These are phyloP conservation scores for Larimichthys crocea DNA, from an alignment of 2,113 vertebrate genomes.

Conservation along the genomic window DNA sequence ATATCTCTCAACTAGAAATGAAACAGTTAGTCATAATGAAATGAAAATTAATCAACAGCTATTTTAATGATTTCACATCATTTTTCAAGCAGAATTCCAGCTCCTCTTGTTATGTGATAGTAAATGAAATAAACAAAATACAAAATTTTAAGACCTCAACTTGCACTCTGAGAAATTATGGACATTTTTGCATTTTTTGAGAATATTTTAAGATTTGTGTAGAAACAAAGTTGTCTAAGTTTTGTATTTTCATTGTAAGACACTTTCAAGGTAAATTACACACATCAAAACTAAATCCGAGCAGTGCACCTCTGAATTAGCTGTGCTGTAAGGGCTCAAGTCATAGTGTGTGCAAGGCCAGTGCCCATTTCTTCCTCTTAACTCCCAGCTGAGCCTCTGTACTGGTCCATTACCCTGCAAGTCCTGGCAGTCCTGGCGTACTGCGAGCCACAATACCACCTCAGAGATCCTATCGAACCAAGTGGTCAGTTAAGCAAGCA, in stretches of 20 bases:
- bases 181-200: not conserved
- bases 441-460: conserved; percentile 26
- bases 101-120: too few species aligned
- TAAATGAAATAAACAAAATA: not conserved
- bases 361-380: conserved; percentile 45
- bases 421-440: conserved; percentile 10
- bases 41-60: not conserved
- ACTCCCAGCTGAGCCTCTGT: conserved; percentile 60
- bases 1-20: not conserved
- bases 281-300: not conserved
- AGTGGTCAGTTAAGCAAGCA: conserved; percentile 36
- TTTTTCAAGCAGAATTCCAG: not conserved
- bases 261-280: not conserved
- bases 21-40: not conserved
- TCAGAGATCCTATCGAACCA: conserved; percentile 42
- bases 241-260: not conserved
- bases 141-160: not conserved
- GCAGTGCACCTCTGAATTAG: conserved; percentile 28
- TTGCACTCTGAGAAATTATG: not conserved
- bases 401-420: conserved; percentile 66
- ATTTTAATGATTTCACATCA: not conserved
- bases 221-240: not conserved
- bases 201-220: not conserved
- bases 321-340: not conserved
- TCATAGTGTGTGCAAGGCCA: conserved; percentile 28